Conservation (phyloP, 2,113 vertebrate genomes). For the Rhegmatorhina hoffmannsi region DNA sequence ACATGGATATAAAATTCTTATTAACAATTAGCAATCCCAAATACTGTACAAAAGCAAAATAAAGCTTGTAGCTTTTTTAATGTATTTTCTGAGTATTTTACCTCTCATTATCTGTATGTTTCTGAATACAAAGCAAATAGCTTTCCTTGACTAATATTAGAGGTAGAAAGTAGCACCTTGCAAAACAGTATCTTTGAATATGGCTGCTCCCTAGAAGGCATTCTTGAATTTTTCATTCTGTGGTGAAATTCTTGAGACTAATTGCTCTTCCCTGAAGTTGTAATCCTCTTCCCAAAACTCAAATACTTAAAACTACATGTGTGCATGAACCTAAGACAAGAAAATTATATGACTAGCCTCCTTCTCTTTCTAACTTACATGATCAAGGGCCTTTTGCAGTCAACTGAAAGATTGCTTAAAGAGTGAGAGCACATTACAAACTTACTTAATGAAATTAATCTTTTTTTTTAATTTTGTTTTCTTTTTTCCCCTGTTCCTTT, state of each 20-base stretch:
- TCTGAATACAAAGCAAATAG: neutral
- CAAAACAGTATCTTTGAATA: neutral
- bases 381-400: neutral
- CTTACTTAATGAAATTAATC: neutral
- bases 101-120: neutral
- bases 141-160: neutral
- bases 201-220: neutral
- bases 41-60: neutral
- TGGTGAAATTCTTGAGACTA: neutral
- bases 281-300: neutral
- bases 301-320: neutral
- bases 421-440: neutral
- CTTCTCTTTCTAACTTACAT: neutral
- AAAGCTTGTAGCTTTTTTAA: neutral
- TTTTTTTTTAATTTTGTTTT: neutral
- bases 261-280: neutral
- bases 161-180: neutral
- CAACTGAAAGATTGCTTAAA: neutral
- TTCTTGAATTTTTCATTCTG: neutral
- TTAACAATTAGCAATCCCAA: neutral
- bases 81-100: neutral
- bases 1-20: neutral
- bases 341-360: neutral
- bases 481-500: rapidly evolving
- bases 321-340: neutral